Evolutionary conservation across 1,140 invertebrate species (phyloP).

Genomic region (Oedothorax gibbosus): DNA sequence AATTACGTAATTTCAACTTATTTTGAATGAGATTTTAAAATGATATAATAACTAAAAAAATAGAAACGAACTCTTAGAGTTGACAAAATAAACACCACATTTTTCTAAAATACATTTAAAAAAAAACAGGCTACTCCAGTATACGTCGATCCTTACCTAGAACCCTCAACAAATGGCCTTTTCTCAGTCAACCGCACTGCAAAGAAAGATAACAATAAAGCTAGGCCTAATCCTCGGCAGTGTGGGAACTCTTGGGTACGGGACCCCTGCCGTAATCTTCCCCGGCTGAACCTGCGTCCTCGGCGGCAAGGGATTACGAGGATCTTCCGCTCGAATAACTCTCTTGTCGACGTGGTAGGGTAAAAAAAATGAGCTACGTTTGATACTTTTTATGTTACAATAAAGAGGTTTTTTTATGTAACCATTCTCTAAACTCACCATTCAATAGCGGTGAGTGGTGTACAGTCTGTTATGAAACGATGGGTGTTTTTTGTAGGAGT

Average conservation of each 20-base stretch:
- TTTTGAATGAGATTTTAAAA: no score
- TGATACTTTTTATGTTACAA: conserved; percentile 19
- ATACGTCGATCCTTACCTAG: conserved; percentile 3
- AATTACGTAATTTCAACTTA: no score
- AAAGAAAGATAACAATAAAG: conserved; percentile 26
- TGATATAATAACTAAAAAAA: no score
- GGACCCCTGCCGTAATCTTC: background rate
- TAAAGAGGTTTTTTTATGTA: background rate
- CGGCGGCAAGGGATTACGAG: conserved; percentile 21
- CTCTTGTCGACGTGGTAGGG: conserved; percentile 11
- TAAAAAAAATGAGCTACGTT: conserved; percentile 14
- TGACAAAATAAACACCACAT: no score
- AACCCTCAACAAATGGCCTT: background rate
- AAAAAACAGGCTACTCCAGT: background rate
- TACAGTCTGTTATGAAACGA: no score
- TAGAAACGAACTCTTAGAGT: no score
- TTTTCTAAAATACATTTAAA: no score
- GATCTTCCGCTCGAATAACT: conserved; percentile 20
- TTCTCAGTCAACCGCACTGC: conserved; percentile 31
- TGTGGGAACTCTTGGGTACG: conserved; percentile 26
- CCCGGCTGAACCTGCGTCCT: conserved; percentile 8
- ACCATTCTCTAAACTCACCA: background rate
- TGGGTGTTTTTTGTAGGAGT: conserved; percentile 8
- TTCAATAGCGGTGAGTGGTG: background rate
- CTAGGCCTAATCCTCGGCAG: background rate